Percentiles rank a stretch among this genome's conserved stretches.
phyloP scores from a whole-genome alignment of 2,797 vertebrate genomes.

The Semaprochilodus insignis region DNA sequence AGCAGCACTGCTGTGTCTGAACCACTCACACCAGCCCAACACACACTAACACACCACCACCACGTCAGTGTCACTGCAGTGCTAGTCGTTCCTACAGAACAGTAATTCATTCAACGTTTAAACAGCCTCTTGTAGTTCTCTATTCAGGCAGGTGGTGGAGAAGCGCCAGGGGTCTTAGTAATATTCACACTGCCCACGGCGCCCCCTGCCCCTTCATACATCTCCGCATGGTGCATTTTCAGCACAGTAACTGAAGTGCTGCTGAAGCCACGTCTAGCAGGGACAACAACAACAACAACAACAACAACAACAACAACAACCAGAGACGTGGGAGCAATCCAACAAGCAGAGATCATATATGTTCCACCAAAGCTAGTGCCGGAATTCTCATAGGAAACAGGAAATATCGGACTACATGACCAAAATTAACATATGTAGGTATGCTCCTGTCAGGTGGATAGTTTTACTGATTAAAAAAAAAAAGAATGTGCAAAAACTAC shows the following conservation, averaged over 20 bases:
- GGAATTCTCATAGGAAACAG: no score
- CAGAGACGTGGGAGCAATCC: not conserved
- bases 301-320: no score
- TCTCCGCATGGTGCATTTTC: not conserved
- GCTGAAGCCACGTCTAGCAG: not conserved
- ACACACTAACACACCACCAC: no score
- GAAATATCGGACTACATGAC: no score
- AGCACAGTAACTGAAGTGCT: not conserved
- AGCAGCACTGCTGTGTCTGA: no score
- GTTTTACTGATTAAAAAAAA: no score
- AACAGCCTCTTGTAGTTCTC: not conserved
- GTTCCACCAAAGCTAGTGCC: no score
- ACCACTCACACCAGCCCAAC: no score
- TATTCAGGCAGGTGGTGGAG: constrained; percentile 4
- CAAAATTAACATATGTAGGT: no score
- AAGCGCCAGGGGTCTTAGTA: constrained; percentile 10
- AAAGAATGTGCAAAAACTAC: not conserved
- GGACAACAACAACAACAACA: not conserved
- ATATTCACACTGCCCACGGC: not conserved
- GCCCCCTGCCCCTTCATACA: constrained; percentile 6
- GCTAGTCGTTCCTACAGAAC: not conserved
- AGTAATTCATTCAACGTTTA: not conserved
- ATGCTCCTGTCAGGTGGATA: no score
- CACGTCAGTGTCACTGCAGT: no score
- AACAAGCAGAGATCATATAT: no score